Percentiles rank a stretch among this genome's conserved stretches.
phyloP scores from a whole-genome alignment of 2,888 invertebrate species.

The Scaptomyza polygonia region DNA sequence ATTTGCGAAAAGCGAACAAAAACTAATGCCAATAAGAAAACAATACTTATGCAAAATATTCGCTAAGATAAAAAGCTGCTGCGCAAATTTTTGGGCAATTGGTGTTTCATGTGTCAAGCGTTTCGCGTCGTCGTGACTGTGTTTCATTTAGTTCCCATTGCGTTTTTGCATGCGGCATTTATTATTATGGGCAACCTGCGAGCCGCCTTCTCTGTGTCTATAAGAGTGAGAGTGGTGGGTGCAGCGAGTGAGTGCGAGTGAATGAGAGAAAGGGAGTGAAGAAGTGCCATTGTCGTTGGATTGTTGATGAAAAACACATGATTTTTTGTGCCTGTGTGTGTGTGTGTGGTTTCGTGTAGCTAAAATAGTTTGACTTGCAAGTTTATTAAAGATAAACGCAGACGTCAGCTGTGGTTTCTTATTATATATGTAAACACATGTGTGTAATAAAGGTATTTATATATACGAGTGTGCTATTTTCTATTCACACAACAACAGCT shows the following conservation, averaged over 20 bases:
- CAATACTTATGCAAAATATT: conserved; percentile 34
- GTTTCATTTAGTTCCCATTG: conserved; percentile 49
- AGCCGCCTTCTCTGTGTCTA: conserved; percentile 6
- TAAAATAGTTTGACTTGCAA: conserved; percentile 42
- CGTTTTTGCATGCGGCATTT: conserved; percentile 67
- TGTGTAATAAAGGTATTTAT: not conserved
- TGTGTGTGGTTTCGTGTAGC: conserved; percentile 5
- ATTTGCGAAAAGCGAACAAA: conserved; percentile 25
- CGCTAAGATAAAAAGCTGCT: conserved; percentile 60
- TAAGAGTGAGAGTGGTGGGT: conserved; percentile 49
- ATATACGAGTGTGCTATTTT: conserved; percentile 1
- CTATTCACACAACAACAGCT: conserved; percentile 46
- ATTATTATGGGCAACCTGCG: conserved; percentile 65
- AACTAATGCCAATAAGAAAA: conserved; percentile 50
- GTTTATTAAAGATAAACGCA: conserved; percentile 38
- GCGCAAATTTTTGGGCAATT: conserved; percentile 80
- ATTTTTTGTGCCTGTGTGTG: conserved; percentile 49
- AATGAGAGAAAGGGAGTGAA: conserved; percentile 4
- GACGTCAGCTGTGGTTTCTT: conserved; percentile 44
- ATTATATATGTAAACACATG: not conserved
- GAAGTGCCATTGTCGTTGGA: conserved; percentile 14
- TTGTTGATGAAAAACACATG: conserved; percentile 80
- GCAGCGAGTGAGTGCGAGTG: conserved; percentile 9
- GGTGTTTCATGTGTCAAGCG: conserved; percentile 54
- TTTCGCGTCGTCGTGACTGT: conserved; percentile 39